Base-by-base conservation (phyloP, 2,113 vertebrate genomes). In the Tetrao urogallus region DNA sequence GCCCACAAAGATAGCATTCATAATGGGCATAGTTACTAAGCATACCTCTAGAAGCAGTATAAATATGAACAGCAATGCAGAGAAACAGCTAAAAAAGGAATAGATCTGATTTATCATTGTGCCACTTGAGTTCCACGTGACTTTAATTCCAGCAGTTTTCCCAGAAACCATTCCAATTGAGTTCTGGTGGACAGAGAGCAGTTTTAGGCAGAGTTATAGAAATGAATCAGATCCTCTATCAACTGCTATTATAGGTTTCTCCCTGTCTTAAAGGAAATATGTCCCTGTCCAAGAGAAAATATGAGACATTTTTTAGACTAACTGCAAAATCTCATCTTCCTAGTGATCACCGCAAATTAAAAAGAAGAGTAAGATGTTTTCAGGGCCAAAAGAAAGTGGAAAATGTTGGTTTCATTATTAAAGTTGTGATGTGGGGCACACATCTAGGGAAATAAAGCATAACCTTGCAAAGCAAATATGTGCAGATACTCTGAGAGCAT, bases 51-150 rank as follows among this genome's bases (percentile, higher is more conserved):
- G 57, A 72, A 86, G 15, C 28, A 75, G 61, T 78, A 88, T 42
- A 67, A 67, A 76, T 89, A 79, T 2, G 4, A 64, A 56, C 13
- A 85, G 32, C 3, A 3, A 38, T 65, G 36, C 43, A 89, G 57
- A 45, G 72, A 94, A 87, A 93, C 24, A 47, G 20, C 61, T 66
- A 21, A 66, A 88, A 90, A 83, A 6, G 7, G 45, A 80, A 54
- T 7, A 70, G 10, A 10, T 40, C 43, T 91, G 58, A 85, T 91
- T 20, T 48, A 82, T 75, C 36, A 71, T 64, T 58, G 42, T 52
- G 40, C 6, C 81, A 72, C 27, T 13, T 12, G 8, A 57, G 28
- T 48, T 89, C 64, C 66, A 91, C 20, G 21, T 52, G 32, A 75
- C 34, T 71, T 79, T 66, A 72, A 32, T 8, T 72, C 52, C 57